These are phyloP conservation scores for Brachionus calyciflorus DNA, from an alignment of 1,140 invertebrate genomes.

Conservation along the genomic window DNA sequence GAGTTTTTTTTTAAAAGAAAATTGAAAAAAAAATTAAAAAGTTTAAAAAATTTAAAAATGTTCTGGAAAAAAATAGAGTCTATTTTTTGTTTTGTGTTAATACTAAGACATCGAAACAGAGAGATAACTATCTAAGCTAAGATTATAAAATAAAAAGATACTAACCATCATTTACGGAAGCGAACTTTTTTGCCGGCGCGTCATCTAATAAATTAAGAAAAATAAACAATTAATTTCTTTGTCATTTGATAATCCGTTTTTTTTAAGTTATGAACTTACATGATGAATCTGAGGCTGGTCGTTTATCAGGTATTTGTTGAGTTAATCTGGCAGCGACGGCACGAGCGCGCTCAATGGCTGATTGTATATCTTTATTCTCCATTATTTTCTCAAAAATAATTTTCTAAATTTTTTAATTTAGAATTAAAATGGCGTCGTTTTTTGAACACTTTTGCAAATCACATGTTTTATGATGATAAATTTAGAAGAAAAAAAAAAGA, in stretches of 20 bases:
- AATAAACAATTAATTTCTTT: too few species aligned
- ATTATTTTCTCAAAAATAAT: neutral
- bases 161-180: conserved; percentile 45
- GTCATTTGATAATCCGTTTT: too few species aligned
- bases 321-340: conserved; percentile 34
- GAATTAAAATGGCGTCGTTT: conserved; percentile 20
- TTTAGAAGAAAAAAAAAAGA: neutral
- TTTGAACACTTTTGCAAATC: neutral
- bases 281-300: conserved; percentile 1
- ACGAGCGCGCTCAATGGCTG: conserved; percentile 16
- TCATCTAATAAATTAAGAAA: conserved; percentile 39
- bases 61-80: too few species aligned
- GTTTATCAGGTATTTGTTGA: conserved; percentile 20
- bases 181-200: conserved; percentile 42
- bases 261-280: neutral
- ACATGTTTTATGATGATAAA: neutral
- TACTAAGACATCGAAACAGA: too few species aligned
- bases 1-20: neutral
- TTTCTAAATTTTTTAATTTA: neutral
- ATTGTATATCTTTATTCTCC: conserved; percentile 41
- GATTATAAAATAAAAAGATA: neutral
- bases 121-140: conserved; percentile 5
- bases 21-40: neutral
- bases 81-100: too few species aligned
- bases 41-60: conserved; percentile 18